These are phyloP conservation scores for Aplysina aerophoba DNA, from an alignment of 37 sponge, comb jelly and placozoan species.

Conservation along the genomic window DNA sequence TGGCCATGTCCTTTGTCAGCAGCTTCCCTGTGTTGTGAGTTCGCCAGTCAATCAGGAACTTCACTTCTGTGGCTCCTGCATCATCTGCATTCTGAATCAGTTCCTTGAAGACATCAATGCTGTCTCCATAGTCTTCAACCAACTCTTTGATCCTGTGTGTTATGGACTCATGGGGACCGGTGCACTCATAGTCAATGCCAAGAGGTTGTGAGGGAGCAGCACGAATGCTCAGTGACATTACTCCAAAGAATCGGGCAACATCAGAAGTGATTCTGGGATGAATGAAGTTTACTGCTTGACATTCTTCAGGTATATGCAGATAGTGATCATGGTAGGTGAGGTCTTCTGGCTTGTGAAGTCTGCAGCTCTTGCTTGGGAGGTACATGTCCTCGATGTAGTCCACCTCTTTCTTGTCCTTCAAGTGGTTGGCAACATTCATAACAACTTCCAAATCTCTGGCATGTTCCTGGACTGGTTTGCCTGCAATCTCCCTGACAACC, in stretches of 20 bases:
- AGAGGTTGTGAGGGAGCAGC: constrained; percentile 59
- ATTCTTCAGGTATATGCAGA: neutral
- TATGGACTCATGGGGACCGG: constrained; percentile 56
- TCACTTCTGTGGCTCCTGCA: constrained; percentile 79
- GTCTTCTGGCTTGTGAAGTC: neutral
- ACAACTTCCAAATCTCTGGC: constrained; percentile 23
- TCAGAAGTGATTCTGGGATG: constrained; percentile 33
- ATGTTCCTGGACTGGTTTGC: neutral
- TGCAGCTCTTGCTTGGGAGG: neutral
- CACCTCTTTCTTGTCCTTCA: neutral
- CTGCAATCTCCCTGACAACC: neutral
- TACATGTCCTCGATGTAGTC: neutral
- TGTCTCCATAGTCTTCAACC: constrained; percentile 64
- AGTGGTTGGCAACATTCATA: constrained; percentile 15
- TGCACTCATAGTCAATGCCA: constrained; percentile 21
- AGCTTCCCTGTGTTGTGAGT: constrained; percentile 33
- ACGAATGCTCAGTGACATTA: constrained; percentile 48
- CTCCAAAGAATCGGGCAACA: constrained; percentile 50
- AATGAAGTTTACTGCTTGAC: constrained; percentile 30
- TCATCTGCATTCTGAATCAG: constrained; percentile 93
- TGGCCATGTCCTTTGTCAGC: constrained; percentile 53
- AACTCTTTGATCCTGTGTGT: constrained; percentile 64
- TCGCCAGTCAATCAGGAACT: constrained; percentile 80
- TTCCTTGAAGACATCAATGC: constrained; percentile 85
- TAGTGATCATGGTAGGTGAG: constrained; percentile 18